A percentile compares a stretch with the other conserved stretches of the same genome.
These are phyloP conservation scores for Zaprionus africanus DNA, from an alignment of 1,140 invertebrate species.

Conservation along the genomic window DNA sequence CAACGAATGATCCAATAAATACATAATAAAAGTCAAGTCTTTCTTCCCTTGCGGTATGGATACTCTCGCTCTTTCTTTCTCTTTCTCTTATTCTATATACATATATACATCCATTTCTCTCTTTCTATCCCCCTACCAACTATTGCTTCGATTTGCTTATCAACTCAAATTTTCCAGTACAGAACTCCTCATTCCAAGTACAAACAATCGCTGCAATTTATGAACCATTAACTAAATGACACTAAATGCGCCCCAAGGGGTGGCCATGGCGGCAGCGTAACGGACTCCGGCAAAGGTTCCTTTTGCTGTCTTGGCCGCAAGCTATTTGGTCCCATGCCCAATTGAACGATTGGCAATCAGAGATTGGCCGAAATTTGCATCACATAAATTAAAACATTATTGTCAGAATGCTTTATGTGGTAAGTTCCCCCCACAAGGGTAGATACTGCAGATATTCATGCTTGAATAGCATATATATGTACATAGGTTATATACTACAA, in stretches of 20 bases:
- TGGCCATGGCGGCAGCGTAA: not conserved
- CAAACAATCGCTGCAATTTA: conserved; percentile 60
- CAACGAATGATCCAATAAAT: too few species aligned
- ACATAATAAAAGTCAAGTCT: not conserved
- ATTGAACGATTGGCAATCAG: conserved; percentile 25
- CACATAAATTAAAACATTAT: conserved; percentile 78
- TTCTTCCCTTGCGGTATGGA: not conserved
- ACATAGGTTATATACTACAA: not conserved
- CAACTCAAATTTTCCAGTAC: conserved; percentile 20
- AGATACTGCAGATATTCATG: not conserved
- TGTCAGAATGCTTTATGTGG: not conserved
- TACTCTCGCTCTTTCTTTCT: not conserved
- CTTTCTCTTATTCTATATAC: not conserved
- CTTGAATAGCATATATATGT: not conserved
- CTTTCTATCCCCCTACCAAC: not conserved
- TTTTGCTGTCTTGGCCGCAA: not conserved
- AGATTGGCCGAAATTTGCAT: conserved; percentile 51
- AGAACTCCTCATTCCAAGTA: not conserved
- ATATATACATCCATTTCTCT: not conserved
- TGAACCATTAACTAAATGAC: conserved; percentile 76
- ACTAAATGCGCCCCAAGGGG: conserved; percentile 68
- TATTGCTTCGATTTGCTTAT: conserved; percentile 3
- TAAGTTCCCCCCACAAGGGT: not conserved
- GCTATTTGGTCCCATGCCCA: conserved; percentile 14
- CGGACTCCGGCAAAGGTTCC: not conserved